Percentiles rank a stretch among this genome's conserved stretches.
Evolutionary conservation across 2,888 invertebrate species (phyloP).

Genomic region (Conomelus anceps): DNA sequence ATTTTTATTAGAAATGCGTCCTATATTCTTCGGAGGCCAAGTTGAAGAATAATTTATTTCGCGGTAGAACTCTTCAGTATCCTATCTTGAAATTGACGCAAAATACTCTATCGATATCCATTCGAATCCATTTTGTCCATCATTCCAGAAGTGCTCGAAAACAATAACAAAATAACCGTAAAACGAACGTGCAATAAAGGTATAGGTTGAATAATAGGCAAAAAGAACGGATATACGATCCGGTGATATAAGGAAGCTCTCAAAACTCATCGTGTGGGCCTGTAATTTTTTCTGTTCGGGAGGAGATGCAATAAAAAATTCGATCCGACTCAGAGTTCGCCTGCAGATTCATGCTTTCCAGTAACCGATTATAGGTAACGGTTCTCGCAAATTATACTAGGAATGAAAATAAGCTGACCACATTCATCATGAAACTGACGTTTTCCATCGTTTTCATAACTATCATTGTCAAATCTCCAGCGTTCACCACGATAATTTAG

Average conservation of each 20-base stretch:
- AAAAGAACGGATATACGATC: background rate
- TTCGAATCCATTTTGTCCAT: background rate
- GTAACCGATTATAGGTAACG: background rate
- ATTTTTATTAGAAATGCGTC: background rate
- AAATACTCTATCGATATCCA: background rate
- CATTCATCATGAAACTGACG: background rate
- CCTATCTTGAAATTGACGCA: background rate
- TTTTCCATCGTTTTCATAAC: background rate
- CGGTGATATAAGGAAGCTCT: background rate
- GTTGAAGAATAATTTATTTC: background rate
- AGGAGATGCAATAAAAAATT: background rate
- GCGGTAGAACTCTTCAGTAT: background rate
- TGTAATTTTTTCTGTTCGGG: background rate
- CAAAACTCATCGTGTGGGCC: background rate
- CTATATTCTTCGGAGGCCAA: background rate
- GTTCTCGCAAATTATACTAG: background rate
- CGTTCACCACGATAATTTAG: background rate
- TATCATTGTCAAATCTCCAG: background rate
- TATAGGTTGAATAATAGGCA: background rate
- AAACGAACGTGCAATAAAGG: background rate
- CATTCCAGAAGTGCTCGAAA: background rate
- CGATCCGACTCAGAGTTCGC: background rate
- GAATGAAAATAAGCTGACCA: background rate
- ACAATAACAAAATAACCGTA: background rate
- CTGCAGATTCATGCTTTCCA: too few relatives aligned